Evolutionary conservation across 1,140 invertebrate genomes (phyloP).

Genomic region (Polypedilum vanderplanki): DNA sequence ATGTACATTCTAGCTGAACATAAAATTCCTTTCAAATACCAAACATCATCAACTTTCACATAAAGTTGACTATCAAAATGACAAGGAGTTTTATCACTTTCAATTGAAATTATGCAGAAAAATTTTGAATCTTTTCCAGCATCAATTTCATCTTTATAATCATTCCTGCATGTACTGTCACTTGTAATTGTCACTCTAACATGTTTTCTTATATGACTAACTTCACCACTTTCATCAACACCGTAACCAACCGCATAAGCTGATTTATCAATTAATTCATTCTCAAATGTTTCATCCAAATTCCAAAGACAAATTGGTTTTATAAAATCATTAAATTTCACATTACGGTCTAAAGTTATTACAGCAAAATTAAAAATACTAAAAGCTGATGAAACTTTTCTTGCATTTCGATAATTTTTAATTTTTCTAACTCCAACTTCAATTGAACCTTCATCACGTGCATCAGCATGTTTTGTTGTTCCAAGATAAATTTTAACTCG

Average conservation of each 20-base stretch:
- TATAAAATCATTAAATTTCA: neutral
- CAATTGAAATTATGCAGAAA: neutral
- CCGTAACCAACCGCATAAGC: neutral
- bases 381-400: neutral
- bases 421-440: neutral
- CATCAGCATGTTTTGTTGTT: neutral
- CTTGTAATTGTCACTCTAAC: neutral
- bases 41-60: neutral
- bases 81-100: neutral
- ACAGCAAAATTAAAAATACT: neutral
- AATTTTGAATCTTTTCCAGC: neutral
- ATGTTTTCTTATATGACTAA: neutral
- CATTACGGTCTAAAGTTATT: neutral
- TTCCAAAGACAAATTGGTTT: neutral
- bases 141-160: neutral
- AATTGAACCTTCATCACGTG: neutral
- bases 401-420: neutral
- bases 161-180: neutral
- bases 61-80: neutral
- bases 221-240: neutral
- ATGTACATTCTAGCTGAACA: slow-evolving; percentile 9
- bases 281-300: neutral
- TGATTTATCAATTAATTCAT: slow-evolving; percentile 7
- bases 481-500: neutral
- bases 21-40: slow-evolving; percentile 12